Base-by-base conservation (phyloP, 2,113 vertebrate genomes). In the Clarias magur region DNA sequence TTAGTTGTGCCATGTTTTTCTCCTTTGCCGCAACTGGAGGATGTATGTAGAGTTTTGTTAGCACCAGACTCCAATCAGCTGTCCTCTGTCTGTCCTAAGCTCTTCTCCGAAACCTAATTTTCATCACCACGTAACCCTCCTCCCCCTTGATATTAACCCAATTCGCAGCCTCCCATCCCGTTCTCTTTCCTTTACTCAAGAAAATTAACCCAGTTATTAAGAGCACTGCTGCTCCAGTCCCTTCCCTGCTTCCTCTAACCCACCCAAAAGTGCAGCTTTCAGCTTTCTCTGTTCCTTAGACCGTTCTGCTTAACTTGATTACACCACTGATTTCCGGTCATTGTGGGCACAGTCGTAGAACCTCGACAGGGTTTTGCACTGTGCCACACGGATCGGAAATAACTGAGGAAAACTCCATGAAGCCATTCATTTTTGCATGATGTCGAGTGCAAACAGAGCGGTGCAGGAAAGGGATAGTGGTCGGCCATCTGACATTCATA, bases 401-500 rank as follows among this genome's bases (percentile, higher is more conserved):
- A 75, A 13, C 25, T 25, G 68, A 65, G 73, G 80, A 57, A 75
- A 86, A 88, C 73, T 83, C 84, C 80, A 80, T 82, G 48, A 85
- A 85, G n/a, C 34, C 86, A 25, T 89, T 89, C 68, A 81, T 82
- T 86, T 76, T 53, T 85, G 85, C 85, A 87, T 89, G 86, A 68
- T 4, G 59, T 72, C 53, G 42, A 67, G 75, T 73, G 82, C 54
- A 42, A 86, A 63, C 76, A 53, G 62, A 67, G 79, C 21, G 19
- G 83, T 21, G 34, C 85, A 87, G 86, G 65, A 60, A 85, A 80
- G 80, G 80, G 84, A 83, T 79, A 83, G 83, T 82, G 88, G 83
- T 86, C 82, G 86, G 62, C 87, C 87, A 76, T 89, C 72, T 78
- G 57, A 76, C 87, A 91, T 92, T 94, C 94, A 95, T 94, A 93